phyloP scores from a whole-genome alignment of 1,140 invertebrate genomes.

The Aradophagus sp. region DNA sequence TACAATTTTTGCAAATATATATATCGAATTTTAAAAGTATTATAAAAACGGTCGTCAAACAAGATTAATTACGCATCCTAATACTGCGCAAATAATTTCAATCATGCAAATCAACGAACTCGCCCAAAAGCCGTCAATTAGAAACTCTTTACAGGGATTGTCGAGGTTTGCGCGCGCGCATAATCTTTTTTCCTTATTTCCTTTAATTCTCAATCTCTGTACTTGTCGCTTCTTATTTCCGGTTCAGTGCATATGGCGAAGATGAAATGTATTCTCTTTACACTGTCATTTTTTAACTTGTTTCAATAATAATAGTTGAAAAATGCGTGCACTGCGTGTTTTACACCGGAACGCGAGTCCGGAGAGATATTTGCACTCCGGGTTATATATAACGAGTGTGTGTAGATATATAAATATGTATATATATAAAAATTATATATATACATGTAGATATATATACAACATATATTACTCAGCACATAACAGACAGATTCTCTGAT shows the following conservation, averaged over 20 bases:
- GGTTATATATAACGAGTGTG: slow-evolving; percentile 31
- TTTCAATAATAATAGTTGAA: slow-evolving; percentile 34
- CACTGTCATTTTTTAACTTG: slow-evolving; percentile 5
- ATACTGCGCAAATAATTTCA: slow-evolving; percentile 38
- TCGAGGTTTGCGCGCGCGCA: slow-evolving; percentile 21
- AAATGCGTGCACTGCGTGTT: slow-evolving; percentile 46
- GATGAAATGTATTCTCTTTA: slow-evolving; percentile 38
- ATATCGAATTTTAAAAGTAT: slow-evolving; percentile 49
- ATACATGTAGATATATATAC: slow-evolving; percentile 12
- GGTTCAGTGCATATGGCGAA: too few species aligned
- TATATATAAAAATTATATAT: slow-evolving; percentile 6
- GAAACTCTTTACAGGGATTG: slow-evolving; percentile 55
- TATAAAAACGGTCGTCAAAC: slow-evolving; percentile 44
- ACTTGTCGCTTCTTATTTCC: slow-evolving; percentile 2
- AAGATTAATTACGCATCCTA: slow-evolving; percentile 27
- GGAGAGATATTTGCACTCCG: slow-evolving; percentile 6
- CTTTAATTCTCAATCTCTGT: too few species aligned
- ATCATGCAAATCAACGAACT: slow-evolving; percentile 42
- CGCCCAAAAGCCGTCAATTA: slow-evolving; percentile 41
- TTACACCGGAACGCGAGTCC: slow-evolving; percentile 25
- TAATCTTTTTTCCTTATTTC: too few species aligned
- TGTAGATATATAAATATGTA: slow-evolving; percentile 3
- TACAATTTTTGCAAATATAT: slow-evolving; percentile 53
- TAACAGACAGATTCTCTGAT: slow-evolving; percentile 55
- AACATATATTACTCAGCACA: slow-evolving; percentile 44